phyloP scores from a whole-genome alignment of 35 echinoderm and acorn worm genomes.

The Diadema setosum region DNA sequence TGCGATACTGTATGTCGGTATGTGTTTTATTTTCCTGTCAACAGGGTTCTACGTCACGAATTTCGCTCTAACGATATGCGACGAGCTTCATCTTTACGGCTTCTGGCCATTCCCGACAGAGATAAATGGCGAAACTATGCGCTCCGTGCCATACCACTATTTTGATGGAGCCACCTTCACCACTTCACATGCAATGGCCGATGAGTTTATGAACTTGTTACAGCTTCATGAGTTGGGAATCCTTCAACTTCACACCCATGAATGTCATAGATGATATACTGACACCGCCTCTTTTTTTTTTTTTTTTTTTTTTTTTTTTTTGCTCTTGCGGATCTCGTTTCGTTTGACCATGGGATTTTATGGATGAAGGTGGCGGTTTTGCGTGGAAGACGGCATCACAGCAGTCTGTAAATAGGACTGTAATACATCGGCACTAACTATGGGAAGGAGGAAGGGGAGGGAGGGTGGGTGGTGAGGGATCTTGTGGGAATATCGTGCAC shows the following conservation, averaged over 20 bases:
- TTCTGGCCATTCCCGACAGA: slow-evolving; percentile 47
- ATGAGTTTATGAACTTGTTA: slow-evolving; percentile 8
- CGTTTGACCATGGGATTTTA: too few relatives aligned
- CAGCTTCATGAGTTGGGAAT: slow-evolving; percentile 5
- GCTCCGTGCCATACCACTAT: slow-evolving; percentile 41
- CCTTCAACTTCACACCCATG: neutral
- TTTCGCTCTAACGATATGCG: slow-evolving; percentile 1
- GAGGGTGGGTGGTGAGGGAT: too few relatives aligned
- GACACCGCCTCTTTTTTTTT: neutral
- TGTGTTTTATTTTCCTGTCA: neutral
- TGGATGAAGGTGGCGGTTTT: too few relatives aligned
- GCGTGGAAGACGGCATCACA: too few relatives aligned
- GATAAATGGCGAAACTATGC: neutral
- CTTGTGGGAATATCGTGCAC: too few relatives aligned
- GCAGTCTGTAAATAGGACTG: too few relatives aligned
- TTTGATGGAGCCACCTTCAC: neutral
- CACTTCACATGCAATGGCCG: slow-evolving; percentile 13
- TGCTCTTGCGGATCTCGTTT: too few relatives aligned
- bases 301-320: too few relatives aligned
- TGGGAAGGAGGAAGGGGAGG: too few relatives aligned
- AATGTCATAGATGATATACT: neutral
- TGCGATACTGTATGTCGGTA: too few relatives aligned
- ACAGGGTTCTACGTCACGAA: slow-evolving; percentile 20
- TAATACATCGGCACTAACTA: too few relatives aligned
- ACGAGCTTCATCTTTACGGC: slow-evolving; percentile 27